A percentile compares a stretch with the other conserved stretches of the same genome.
Evolutionary conservation across 1,140 invertebrate genomes (phyloP).

Genomic region (Pogonomyrmex californicus): DNA sequence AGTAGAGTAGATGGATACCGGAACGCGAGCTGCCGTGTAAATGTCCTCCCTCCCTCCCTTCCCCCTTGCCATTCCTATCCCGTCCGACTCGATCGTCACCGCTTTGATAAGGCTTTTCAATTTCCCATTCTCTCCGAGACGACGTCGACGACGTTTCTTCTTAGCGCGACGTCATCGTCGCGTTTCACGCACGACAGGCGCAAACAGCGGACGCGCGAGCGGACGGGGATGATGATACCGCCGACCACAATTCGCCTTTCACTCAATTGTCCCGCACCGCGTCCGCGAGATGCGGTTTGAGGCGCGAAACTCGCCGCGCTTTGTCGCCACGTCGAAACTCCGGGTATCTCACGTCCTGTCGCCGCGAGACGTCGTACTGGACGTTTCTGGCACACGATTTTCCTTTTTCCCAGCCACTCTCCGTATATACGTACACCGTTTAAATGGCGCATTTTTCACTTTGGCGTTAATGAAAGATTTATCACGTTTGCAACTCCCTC

Average conservation of each 20-base stretch:
- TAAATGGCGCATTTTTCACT: neutral
- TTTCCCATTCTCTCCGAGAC: slow-evolving; percentile 30
- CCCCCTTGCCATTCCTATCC: neutral
- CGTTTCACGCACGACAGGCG: slow-evolving; percentile 21
- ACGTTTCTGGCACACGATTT: neutral
- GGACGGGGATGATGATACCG: slow-evolving; percentile 45
- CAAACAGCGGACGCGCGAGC: slow-evolving; percentile 8
- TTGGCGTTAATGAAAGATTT: neutral
- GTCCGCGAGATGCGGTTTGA: slow-evolving; percentile 31
- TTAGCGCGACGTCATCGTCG: slow-evolving; percentile 18
- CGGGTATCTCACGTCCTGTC: slow-evolving; percentile 2
- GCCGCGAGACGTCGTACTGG: neutral
- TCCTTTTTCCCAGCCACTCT: neutral
- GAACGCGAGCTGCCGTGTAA: slow-evolving; percentile 12
- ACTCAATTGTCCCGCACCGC: slow-evolving; percentile 49
- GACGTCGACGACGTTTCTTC: slow-evolving; percentile 31
- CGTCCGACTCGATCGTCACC: neutral
- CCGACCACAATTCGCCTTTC: slow-evolving; percentile 61
- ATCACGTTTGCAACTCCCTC: neutral
- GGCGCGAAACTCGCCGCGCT: slow-evolving; percentile 36
- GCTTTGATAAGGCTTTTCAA: slow-evolving; percentile 56
- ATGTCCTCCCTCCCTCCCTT: neutral
- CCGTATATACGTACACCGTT: neutral
- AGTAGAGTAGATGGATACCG: neutral
- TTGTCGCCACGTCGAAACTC: slow-evolving; percentile 10